phyloP scores from a whole-genome alignment of 2,113 vertebrate genomes.

The Sphyrna mokarran region DNA sequence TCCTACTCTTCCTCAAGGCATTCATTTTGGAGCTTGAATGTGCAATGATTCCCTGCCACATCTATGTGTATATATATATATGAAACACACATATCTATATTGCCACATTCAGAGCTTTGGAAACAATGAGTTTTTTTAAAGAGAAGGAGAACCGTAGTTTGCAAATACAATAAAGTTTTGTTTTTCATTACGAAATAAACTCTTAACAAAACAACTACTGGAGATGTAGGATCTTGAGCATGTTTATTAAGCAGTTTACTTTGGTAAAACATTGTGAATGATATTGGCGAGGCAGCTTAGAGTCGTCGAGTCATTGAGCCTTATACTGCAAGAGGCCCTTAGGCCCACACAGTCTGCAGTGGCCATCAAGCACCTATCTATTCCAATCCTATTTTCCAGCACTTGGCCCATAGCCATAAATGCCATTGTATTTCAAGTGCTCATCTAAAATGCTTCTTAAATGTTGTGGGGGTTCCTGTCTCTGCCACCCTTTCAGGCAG shows the following conservation, averaged over 20 bases:
- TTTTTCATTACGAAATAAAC: background rate
- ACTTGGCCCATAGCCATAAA: too few relatives aligned
- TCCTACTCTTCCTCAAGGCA: background rate
- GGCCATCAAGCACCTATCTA: too few relatives aligned
- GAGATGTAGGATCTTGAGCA: background rate
- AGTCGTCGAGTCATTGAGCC: too few relatives aligned
- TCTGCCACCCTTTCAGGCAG: too few relatives aligned
- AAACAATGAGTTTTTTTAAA: background rate
- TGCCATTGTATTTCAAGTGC: too few relatives aligned
- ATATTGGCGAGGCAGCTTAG: background rate
- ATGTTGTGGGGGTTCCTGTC: too few relatives aligned
- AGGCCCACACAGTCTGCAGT: too few relatives aligned
- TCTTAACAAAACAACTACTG: background rate
- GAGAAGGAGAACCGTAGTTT: background rate
- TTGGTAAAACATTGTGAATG: background rate
- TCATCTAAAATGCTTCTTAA: too few relatives aligned
- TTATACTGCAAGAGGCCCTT: too few relatives aligned
- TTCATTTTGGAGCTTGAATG: background rate
- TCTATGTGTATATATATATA: too few relatives aligned
- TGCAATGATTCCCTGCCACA: background rate
- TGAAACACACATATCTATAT: too few relatives aligned
- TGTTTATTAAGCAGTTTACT: background rate
- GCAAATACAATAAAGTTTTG: background rate
- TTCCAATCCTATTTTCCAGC: too few relatives aligned
- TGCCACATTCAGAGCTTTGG: constrained; percentile 13